Evolutionary conservation across 2,888 invertebrate species (phyloP).

Genomic region (Tenthredo notha): DNA sequence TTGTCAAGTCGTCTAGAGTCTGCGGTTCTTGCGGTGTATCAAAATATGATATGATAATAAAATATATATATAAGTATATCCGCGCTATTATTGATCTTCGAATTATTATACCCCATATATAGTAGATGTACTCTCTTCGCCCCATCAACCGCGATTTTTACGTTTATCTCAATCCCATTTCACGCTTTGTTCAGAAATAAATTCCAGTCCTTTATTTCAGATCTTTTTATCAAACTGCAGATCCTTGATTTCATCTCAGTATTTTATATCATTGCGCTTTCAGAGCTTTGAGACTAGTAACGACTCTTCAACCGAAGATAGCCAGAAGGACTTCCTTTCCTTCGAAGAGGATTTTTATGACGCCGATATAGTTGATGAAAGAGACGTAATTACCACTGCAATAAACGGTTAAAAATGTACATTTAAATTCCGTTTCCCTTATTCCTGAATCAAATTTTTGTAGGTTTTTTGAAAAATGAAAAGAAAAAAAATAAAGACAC

Average conservation of each 20-base stretch:
- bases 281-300: constrained; percentile 6
- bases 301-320: neutral
- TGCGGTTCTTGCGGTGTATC: neutral
- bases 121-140: neutral
- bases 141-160: neutral
- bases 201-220: neutral
- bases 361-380: neutral
- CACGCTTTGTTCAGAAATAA: neutral
- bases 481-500: neutral
- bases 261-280: neutral
- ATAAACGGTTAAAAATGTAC: neutral
- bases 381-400: neutral
- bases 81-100: neutral
- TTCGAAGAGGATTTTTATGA: neutral
- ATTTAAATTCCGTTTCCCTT: neutral
- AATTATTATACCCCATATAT: neutral
- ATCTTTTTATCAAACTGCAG: neutral
- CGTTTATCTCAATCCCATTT: neutral
- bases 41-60: neutral
- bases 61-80: neutral
- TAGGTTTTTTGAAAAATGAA: neutral
- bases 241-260: neutral
- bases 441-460: neutral
- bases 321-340: neutral
- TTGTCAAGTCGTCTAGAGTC: neutral